Conservation (phyloP, 2,797 vertebrate genomes). For the Poecilia picta region DNA sequence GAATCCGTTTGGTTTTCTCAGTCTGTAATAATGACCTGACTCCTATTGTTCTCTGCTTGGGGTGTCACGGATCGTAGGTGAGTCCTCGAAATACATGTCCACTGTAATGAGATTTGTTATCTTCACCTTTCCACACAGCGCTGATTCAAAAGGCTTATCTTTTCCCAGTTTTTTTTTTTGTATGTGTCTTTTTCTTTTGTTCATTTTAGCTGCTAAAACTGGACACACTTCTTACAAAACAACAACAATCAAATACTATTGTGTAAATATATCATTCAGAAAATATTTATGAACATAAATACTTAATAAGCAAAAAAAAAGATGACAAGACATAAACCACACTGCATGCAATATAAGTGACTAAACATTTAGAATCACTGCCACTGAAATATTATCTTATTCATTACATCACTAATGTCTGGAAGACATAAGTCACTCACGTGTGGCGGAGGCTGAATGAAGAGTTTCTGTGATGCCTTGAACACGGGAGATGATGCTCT, state of each 20-base stretch:
- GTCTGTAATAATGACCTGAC: conserved; percentile 50
- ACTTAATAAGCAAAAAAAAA: background rate
- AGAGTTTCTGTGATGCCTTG: conserved; percentile 34
- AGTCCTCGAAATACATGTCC: conserved; percentile 13
- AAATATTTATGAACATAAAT: conserved; percentile 5
- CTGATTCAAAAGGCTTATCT: background rate
- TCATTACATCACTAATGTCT: conserved; percentile 10
- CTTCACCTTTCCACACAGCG: conserved; percentile 9
- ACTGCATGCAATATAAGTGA: conserved; percentile 11
- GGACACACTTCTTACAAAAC: conserved; percentile 20
- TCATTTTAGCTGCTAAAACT: conserved; percentile 12
- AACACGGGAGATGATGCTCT: conserved; percentile 27
- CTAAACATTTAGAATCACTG: conserved; percentile 9
- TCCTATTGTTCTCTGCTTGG: conserved; percentile 46
- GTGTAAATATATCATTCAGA: conserved; percentile 10
- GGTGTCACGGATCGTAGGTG: conserved; percentile 26
- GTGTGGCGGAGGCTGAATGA: conserved; percentile 22
- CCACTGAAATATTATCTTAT: conserved; percentile 8
- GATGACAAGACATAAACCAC: conserved; percentile 12
- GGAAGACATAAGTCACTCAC: conserved; percentile 59
- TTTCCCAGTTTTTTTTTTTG: background rate
- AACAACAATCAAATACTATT: background rate
- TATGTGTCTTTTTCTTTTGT: background rate
- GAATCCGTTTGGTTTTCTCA: conserved; percentile 18
- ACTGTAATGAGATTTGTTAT: conserved; percentile 12